phyloP scores from a whole-genome alignment of 2,888 invertebrate genomes.

The Protonemura montana region DNA sequence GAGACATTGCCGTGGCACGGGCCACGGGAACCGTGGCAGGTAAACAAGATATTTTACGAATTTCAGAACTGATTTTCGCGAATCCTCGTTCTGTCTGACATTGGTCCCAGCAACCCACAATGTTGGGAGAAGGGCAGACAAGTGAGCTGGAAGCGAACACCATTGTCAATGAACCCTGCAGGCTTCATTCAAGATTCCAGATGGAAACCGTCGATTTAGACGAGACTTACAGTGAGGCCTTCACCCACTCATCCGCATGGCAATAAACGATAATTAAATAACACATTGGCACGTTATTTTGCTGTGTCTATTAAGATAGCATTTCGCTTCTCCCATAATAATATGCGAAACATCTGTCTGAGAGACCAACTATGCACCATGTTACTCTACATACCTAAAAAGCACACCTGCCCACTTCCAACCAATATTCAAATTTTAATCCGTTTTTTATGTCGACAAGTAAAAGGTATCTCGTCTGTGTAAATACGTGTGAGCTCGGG shows the following conservation, averaged over 20 bases:
- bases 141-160: neutral
- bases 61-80: no score
- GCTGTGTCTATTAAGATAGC: neutral
- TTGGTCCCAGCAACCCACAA: no score
- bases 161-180: neutral
- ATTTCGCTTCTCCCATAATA: neutral
- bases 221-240: neutral
- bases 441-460: neutral
- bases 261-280: constrained; percentile 1
- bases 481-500: neutral
- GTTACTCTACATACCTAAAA: neutral
- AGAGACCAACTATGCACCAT: neutral
- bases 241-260: neutral
- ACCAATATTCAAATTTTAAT: neutral
- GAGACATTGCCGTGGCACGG: no score
- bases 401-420: neutral
- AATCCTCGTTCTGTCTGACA: no score
- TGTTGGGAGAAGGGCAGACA: no score
- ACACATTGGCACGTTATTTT: constrained; percentile 7
- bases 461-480: neutral
- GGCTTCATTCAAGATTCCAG: neutral
- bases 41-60: no score
- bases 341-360: neutral
- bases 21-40: no score
- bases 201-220: neutral